phyloP scores from a whole-genome alignment of 2,888 invertebrate species.

The Hirtodrosophila histrioides region DNA sequence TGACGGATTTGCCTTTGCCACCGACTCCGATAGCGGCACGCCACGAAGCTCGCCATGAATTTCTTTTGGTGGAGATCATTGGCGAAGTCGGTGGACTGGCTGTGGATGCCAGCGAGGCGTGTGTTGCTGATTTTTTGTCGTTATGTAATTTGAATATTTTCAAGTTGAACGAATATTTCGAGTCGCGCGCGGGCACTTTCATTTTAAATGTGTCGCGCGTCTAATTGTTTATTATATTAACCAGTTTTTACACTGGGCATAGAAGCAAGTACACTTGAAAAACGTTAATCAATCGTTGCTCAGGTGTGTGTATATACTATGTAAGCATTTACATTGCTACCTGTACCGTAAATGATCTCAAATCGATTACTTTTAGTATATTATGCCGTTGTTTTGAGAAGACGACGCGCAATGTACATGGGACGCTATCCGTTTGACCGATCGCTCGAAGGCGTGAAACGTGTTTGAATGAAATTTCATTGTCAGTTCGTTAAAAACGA shows the following conservation, averaged over 20 bases:
- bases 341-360: slow-evolving; percentile 31
- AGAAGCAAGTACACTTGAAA: background rate
- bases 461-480: slow-evolving; percentile 80
- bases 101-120: slow-evolving; percentile 44
- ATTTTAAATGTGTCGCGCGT: slow-evolving; percentile 58
- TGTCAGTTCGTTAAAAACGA: slow-evolving; percentile 64
- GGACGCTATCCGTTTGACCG: slow-evolving; percentile 70
- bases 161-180: slow-evolving; percentile 82
- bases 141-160: slow-evolving; percentile 82
- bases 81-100: slow-evolving; percentile 42
- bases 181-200: slow-evolving; percentile 77
- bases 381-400: slow-evolving; percentile 39
- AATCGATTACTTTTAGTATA: slow-evolving; percentile 39
- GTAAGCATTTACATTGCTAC: slow-evolving; percentile 40
- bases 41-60: slow-evolving; percentile 80
- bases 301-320: background rate
- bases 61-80: slow-evolving; percentile 69
- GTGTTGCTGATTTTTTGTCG: slow-evolving; percentile 68
- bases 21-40: slow-evolving; percentile 62
- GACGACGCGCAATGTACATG: slow-evolving; percentile 17
- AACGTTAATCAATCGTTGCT: slow-evolving; percentile 3
- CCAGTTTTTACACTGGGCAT: slow-evolving; percentile 23
- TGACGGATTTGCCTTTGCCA: slow-evolving; percentile 43
- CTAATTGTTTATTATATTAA: slow-evolving; percentile 19
- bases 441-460: slow-evolving; percentile 66